A percentile compares a stretch with the other conserved stretches of the same genome.
phyloP scores from a whole-genome alignment of 2,888 invertebrate genomes.

The Asteroscopus sphinx region DNA sequence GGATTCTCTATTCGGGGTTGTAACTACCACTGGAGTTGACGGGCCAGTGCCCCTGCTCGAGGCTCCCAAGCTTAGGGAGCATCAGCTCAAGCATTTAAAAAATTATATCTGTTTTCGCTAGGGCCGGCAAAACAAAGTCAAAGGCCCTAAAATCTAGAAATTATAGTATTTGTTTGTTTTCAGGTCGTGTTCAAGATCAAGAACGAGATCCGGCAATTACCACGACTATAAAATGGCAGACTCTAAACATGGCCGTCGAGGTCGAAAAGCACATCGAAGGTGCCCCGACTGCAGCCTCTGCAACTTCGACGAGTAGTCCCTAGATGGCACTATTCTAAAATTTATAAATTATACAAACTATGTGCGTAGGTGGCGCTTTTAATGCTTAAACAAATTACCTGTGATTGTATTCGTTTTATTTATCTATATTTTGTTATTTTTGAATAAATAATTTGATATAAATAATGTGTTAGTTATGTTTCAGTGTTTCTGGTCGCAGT shows the following conservation, averaged over 20 bases:
- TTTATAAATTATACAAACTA: constrained; percentile 12
- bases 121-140: no score
- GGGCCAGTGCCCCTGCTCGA: no score
- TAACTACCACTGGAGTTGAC: no score
- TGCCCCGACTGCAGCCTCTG: constrained; percentile 71
- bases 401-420: constrained; percentile 30
- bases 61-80: no score
- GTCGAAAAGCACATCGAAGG: constrained; percentile 65
- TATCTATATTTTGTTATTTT: constrained; percentile 33
- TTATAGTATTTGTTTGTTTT: background rate
- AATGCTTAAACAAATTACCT: constrained; percentile 23
- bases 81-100: no score
- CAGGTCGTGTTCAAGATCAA: constrained; percentile 60
- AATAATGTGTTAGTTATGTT: constrained; percentile 16
- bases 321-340: constrained; percentile 23
- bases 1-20: no score
- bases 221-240: constrained; percentile 60
- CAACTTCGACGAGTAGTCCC: constrained; percentile 52
- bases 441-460: constrained; percentile 31
- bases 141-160: no score
- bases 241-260: constrained; percentile 64
- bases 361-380: constrained; percentile 3
- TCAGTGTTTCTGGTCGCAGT: background rate
- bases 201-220: constrained; percentile 56
- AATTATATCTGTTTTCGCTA: no score